These are phyloP conservation scores for Hylaea fasciaria DNA, from an alignment of 2,888 invertebrate genomes.

Conservation along the genomic window DNA sequence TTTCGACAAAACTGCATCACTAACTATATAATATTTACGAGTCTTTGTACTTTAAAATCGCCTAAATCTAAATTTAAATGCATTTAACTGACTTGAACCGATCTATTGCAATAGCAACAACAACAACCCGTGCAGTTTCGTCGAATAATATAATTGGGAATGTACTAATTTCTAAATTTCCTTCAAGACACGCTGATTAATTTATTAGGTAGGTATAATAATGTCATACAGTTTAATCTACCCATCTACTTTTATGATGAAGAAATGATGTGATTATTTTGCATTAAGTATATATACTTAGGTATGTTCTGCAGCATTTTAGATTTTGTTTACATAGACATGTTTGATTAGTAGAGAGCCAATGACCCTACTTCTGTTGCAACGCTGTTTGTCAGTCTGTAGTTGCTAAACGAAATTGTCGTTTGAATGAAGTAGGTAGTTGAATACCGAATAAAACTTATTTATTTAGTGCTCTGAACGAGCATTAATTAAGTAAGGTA, in stretches of 20 bases:
- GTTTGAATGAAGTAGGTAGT: too few relatives aligned
- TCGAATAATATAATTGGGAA: conserved; percentile 64
- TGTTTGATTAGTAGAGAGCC: too few relatives aligned
- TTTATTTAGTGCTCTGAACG: too few relatives aligned
- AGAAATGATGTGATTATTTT: neutral
- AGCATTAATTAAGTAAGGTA: too few relatives aligned
- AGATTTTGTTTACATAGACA: too few relatives aligned
- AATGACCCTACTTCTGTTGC: too few relatives aligned
- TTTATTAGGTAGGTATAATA: conserved; percentile 2
- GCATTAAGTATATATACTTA: too few relatives aligned
- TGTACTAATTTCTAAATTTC: conserved; percentile 60
- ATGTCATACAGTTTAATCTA: neutral
- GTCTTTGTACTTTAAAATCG: conserved; percentile 76
- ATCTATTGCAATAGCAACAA: conserved; percentile 57
- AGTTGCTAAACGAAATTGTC: too few relatives aligned
- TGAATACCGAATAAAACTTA: too few relatives aligned
- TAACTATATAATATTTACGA: conserved; percentile 51
- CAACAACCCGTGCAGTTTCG: conserved; percentile 56
- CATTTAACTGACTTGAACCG: conserved; percentile 69
- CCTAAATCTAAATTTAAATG: conserved; percentile 80
- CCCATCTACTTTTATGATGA: neutral
- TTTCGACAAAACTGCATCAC: conserved; percentile 62
- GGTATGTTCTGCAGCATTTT: neutral
- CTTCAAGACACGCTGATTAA: conserved; percentile 34
- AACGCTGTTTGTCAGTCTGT: too few relatives aligned